These are phyloP conservation scores for Antheraea mylitta DNA, from an alignment of 1,140 invertebrate genomes.

Conservation along the genomic window DNA sequence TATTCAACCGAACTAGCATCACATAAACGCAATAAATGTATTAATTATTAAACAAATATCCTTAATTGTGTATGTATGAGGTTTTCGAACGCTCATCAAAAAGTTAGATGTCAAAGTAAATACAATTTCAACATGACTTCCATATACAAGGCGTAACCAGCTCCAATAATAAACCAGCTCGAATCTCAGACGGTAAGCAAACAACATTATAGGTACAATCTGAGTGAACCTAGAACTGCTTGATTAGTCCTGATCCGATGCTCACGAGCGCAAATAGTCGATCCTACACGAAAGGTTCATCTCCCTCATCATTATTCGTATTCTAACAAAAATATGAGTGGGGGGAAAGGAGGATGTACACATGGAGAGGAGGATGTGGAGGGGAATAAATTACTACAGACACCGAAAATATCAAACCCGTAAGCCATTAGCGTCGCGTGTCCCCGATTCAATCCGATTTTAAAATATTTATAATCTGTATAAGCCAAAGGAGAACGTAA, in stretches of 20 bases:
- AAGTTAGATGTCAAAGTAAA: too few relatives aligned
- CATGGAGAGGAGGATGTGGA: background rate
- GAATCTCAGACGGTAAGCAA: too few relatives aligned
- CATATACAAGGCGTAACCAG: too few relatives aligned
- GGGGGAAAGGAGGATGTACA: background rate
- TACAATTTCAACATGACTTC: too few relatives aligned
- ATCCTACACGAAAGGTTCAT: background rate
- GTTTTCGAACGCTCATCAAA: too few relatives aligned
- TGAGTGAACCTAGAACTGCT: background rate
- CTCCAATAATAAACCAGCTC: too few relatives aligned
- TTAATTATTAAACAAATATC: too few relatives aligned
- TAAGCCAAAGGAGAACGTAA: conserved; percentile 66
- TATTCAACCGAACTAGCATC: too few relatives aligned
- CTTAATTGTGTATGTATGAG: too few relatives aligned
- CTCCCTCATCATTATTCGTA: conserved; percentile 64
- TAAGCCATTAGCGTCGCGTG: conserved; percentile 74
- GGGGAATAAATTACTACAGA: conserved; percentile 58
- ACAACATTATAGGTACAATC: too few relatives aligned
- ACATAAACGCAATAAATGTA: too few relatives aligned
- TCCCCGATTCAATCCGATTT: conserved; percentile 72
- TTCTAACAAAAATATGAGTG: conserved; percentile 57
- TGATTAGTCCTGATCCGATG: background rate
- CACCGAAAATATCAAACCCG: conserved; percentile 75
- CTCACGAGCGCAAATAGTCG: too few relatives aligned
- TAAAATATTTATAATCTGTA: conserved; percentile 71